phyloP scores from a whole-genome alignment of 2,797 vertebrate species.

The Lateolabrax maculatus region DNA sequence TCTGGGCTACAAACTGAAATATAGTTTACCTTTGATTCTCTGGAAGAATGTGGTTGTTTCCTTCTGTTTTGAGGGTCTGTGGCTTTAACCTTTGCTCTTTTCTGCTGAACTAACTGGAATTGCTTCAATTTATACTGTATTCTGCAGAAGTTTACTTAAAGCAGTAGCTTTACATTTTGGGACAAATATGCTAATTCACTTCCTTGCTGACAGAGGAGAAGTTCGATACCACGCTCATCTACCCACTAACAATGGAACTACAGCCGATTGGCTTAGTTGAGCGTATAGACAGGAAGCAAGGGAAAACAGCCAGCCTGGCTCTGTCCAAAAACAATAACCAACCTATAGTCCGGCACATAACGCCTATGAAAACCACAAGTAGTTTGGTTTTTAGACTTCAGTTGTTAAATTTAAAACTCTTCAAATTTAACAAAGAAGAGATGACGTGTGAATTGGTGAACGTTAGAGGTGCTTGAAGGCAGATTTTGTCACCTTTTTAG shows the following conservation, averaged over 20 bases:
- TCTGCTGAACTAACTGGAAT: conserved; percentile 40
- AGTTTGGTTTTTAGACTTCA: too few relatives aligned
- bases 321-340: background rate
- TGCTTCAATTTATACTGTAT: conserved; percentile 12
- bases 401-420: too few relatives aligned
- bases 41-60: conserved; percentile 38
- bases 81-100: conserved; percentile 50
- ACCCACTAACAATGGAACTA: background rate
- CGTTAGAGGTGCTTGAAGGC: background rate
- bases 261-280: background rate
- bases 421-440: background rate
- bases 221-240: background rate
- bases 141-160: conserved; percentile 15
- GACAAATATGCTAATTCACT: conserved; percentile 12
- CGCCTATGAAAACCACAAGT: background rate
- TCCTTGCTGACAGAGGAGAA: background rate
- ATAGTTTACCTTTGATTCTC: conserved; percentile 7
- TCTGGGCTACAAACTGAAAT: background rate
- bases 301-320: too few relatives aligned
- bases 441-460: background rate
- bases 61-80: conserved; percentile 30
- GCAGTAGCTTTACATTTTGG: background rate
- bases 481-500: background rate
- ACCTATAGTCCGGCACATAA: background rate
- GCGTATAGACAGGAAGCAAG: background rate